Conservation (phyloP, 2,888 invertebrate genomes). For the Alcis repandata region DNA sequence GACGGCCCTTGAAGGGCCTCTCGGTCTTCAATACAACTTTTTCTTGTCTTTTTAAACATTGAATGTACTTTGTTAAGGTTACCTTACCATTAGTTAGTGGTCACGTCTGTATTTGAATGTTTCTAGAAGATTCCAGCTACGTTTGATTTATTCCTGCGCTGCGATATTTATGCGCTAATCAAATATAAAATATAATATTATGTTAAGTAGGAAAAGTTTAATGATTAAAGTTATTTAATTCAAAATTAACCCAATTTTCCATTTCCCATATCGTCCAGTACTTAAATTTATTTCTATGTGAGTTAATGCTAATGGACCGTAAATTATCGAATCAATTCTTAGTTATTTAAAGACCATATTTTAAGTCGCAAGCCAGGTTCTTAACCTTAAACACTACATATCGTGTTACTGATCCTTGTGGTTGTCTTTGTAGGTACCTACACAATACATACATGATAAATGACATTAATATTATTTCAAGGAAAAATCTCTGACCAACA, state of each 20-base stretch:
- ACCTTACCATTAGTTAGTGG: neutral
- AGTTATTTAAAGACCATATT: neutral
- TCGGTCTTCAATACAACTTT: constrained; percentile 59
- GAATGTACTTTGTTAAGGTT: constrained; percentile 19
- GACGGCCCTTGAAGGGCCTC: constrained; percentile 79
- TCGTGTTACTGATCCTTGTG: neutral
- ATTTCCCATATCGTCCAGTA: neutral
- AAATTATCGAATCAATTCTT: neutral
- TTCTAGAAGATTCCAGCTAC: neutral
- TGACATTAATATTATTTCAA: neutral
- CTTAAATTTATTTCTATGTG: neutral
- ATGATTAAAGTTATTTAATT: no score
- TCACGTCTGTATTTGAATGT: neutral
- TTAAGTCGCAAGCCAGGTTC: neutral
- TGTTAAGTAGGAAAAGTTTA: no score
- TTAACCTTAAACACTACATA: neutral
- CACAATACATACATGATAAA: neutral
- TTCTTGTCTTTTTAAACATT: constrained; percentile 28
- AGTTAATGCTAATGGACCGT: neutral
- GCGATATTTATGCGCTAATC: no score
- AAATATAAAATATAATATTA: no score
- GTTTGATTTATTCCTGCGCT: neutral
- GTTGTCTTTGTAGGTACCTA: neutral
- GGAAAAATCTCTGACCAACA: neutral
- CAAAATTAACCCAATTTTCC: neutral